These are phyloP conservation scores for Chrysopilus asiliformis DNA, from an alignment of 2,888 invertebrate species.

Conservation along the genomic window DNA sequence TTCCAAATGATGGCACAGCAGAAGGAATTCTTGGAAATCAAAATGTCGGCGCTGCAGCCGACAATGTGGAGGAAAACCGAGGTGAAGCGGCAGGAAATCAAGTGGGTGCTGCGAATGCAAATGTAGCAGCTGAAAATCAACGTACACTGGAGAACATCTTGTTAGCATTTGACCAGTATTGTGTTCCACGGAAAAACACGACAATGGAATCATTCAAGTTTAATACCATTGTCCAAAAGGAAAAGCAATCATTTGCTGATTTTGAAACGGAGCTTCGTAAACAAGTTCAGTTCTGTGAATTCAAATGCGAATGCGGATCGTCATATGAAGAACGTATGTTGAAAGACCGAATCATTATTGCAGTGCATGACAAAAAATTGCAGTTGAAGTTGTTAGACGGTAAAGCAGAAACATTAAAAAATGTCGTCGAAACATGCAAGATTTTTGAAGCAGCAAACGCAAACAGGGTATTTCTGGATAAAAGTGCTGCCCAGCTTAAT, in stretches of 20 bases:
- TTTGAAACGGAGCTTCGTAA: conserved; percentile 13
- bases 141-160: conserved; percentile 7
- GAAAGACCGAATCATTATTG: conserved; percentile 15
- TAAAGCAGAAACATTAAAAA: conserved; percentile 10
- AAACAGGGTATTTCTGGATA: conserved; percentile 11
- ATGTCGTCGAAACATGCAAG: conserved; percentile 14
- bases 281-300: conserved; percentile 14
- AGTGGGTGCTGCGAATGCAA: too few relatives aligned
- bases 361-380: conserved; percentile 14
- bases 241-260: too few relatives aligned
- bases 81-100: too few relatives aligned
- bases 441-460: conserved; percentile 12
- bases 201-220: conserved; percentile 15
- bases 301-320: conserved; percentile 13
- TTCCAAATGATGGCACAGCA: conserved; percentile 6
- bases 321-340: conserved; percentile 17
- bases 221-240: conserved; percentile 12
- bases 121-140: too few relatives aligned
- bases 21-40: background rate
- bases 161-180: conserved; percentile 12
- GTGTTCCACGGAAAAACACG: conserved; percentile 9
- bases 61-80: too few relatives aligned
- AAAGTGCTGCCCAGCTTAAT: conserved; percentile 1
- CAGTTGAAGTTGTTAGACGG: conserved; percentile 17
- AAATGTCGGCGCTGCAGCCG: too few relatives aligned